Conservation (phyloP, 2,888 invertebrate species). For the Hydropsyche betteni region DNA sequence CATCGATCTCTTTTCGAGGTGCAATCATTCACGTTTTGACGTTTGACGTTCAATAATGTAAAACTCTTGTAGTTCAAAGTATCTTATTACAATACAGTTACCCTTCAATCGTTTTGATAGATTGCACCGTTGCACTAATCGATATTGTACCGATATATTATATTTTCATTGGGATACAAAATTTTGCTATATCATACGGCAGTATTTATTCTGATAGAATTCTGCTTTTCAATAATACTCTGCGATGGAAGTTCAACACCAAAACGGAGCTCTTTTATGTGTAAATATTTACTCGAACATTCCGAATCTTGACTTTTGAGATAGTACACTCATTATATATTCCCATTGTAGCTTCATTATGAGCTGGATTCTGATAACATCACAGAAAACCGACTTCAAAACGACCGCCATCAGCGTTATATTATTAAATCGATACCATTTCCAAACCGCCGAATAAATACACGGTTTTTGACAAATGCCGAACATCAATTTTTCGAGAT, state of each 20-base stretch:
- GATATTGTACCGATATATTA: too few relatives aligned
- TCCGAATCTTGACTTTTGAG: not conserved
- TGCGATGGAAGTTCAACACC: not conserved
- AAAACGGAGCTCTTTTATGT: not conserved
- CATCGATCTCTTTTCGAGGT: not conserved
- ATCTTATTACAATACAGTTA: not conserved
- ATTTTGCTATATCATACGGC: too few relatives aligned
- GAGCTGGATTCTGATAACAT: too few relatives aligned
- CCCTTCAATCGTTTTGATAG: not conserved
- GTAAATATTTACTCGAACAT: not conserved
- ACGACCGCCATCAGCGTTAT: too few relatives aligned
- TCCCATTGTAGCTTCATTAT: conserved; percentile 18
- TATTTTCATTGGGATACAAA: too few relatives aligned
- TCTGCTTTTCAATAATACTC: too few relatives aligned
- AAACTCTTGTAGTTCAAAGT: conserved; percentile 9
- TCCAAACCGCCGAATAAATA: too few relatives aligned
- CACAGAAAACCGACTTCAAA: too few relatives aligned
- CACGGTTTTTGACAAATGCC: too few relatives aligned
- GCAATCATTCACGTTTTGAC: conserved; percentile 16
- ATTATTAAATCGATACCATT: too few relatives aligned
- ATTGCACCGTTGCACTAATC: conserved; percentile 1
- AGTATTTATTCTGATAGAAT: too few relatives aligned
- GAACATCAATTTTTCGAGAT: too few relatives aligned
- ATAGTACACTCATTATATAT: not conserved
- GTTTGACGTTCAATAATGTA: conserved; percentile 19